Base-by-base conservation (phyloP, 1,140 invertebrate genomes). In the Drosophila pachea region DNA sequence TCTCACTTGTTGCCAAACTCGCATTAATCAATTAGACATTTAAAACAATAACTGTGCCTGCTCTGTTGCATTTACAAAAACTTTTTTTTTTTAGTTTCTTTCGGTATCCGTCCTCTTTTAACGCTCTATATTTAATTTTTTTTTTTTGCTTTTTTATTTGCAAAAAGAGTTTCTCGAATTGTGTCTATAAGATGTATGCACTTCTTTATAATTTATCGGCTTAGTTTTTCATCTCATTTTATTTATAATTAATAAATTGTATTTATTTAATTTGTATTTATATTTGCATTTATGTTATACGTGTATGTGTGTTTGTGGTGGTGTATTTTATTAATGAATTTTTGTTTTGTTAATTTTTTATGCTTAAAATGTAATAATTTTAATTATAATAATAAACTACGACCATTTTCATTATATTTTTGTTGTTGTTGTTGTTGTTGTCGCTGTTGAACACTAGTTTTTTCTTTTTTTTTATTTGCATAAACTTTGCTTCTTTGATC, bases 381-480 rank as follows among this genome's bases (percentile, higher is more conserved):
- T 74, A 62, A 65, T 73, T 66, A 68, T 69, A 67, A 74, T 74
- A 74, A 74, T 74, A 74, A 74, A 74, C 69, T 74, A 74, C 73
- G 73, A 74, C 73, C 73, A 68, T 63, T 68, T 61, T 53, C 33
- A 4, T 22, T 47, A 22, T 29, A 47, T 47, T 47, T 40, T 48
- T 43, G n/a, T 14, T 52, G 22, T 3, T 22, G 22, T 22, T 22
- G 22, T 22, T 22, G 1, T 22, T 22, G 22, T 22, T 22, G 22
- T 22, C 22, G 22, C 22, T 22, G 22, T 22, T 22, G 66, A 68
- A 68, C 66, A 68, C 66, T 71, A 60, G 49, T 54, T n/a, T 56
- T 50, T 65, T 22, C 38, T 63, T 47, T 7, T 40, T 70, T 49
- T 8, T 43, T 59, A 36, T 62, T 58, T 43, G 52, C 40, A 40